Evolutionary conservation across 53 echinoderm and acorn worm species (phyloP).

Genomic region (Echinarachnius parma): DNA sequence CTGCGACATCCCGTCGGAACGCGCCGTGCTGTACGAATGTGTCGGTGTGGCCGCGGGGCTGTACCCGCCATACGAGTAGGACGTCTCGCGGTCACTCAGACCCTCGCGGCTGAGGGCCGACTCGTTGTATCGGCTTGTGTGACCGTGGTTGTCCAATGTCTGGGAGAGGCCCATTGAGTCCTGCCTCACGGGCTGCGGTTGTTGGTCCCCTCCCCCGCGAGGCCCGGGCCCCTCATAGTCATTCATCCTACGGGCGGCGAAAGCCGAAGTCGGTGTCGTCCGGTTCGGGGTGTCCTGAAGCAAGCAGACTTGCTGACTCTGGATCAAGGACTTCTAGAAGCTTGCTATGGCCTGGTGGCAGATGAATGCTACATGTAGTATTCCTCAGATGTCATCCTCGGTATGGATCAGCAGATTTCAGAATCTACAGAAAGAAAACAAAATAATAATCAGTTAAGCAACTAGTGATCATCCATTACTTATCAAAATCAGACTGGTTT

Average conservation of each 20-base stretch:
- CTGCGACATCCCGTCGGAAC: conserved; percentile 68
- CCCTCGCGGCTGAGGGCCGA: conserved; percentile 43
- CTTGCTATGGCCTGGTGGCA: no score
- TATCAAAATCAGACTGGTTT: no score
- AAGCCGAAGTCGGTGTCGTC: no score
- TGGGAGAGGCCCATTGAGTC: conserved; percentile 51
- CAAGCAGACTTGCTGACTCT: no score
- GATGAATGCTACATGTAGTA: no score
- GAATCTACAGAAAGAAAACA: no score
- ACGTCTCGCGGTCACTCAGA: conserved; percentile 62
- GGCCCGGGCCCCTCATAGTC: conserved; percentile 35
- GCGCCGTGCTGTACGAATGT: conserved; percentile 94
- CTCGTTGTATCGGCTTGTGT: conserved; percentile 36
- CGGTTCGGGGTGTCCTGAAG: no score
- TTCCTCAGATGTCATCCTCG: no score
- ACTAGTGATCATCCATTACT: no score
- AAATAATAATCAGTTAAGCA: no score
- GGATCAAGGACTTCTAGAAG: no score
- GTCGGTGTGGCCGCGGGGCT: conserved; percentile 88
- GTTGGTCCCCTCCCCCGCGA: conserved; percentile 13
- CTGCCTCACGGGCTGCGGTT: conserved; percentile 15
- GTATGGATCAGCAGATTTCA: no score
- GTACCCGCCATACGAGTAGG: conserved; percentile 69
- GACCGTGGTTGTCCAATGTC: conserved; percentile 36
- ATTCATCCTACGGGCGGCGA: conserved; percentile 18